These are phyloP conservation scores for Centrocercus urophasianus DNA, from an alignment of 2,113 vertebrate genomes.

Conservation along the genomic window DNA sequence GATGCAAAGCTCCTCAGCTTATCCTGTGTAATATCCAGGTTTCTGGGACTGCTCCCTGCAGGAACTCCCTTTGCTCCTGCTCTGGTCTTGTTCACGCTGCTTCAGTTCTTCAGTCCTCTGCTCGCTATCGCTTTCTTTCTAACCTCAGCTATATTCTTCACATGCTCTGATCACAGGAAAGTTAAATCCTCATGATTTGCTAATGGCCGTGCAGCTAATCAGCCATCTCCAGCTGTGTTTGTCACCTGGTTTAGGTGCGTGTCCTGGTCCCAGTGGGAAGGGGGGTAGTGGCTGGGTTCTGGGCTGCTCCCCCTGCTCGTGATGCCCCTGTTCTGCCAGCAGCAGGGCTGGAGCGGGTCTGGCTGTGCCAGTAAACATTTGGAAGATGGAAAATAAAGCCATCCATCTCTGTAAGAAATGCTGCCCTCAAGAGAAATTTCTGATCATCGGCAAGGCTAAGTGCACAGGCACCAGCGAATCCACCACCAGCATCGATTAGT, in stretches of 20 bases:
- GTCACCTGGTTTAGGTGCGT: neutral
- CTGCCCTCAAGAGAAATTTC: constrained; percentile 72
- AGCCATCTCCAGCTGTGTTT: neutral
- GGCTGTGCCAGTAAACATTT: constrained; percentile 39
- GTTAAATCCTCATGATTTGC: fast-evolving
- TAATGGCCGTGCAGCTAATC: neutral
- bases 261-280: neutral
- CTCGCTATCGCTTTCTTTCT: neutral
- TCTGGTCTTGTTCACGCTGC: neutral
- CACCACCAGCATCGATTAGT: constrained; percentile 63
- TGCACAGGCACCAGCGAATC: constrained; percentile 34
- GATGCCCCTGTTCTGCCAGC: neutral
- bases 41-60: constrained; percentile 5
- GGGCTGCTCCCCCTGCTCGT: neutral
- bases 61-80: neutral
- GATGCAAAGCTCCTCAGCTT: constrained; percentile 9
- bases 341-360: neutral
- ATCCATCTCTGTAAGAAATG: constrained; percentile 70
- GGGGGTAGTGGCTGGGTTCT: neutral
- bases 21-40: neutral
- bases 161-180: neutral
- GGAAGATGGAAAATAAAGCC: constrained; percentile 54
- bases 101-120: neutral
- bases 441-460: constrained; percentile 61
- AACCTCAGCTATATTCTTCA: neutral